Evolutionary conservation across 2,888 invertebrate species (phyloP).

Genomic region (Volucella zonaria): DNA sequence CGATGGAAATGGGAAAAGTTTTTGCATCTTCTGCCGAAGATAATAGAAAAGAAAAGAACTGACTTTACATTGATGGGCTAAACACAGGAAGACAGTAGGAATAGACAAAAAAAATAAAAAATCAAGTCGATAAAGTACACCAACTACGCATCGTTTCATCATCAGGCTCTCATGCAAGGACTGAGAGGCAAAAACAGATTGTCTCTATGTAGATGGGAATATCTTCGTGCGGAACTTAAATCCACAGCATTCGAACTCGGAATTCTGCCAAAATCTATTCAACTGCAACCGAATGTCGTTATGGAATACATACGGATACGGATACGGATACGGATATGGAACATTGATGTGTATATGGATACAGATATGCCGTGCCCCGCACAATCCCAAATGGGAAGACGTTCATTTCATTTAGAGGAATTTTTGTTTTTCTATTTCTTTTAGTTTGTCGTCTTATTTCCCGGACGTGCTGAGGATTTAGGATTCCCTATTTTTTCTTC

Average conservation of each 20-base stretch:
- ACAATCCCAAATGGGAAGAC: slow-evolving; percentile 57
- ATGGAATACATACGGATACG: slow-evolving; percentile 31
- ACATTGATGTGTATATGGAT: no score
- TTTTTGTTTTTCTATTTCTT: slow-evolving; percentile 20
- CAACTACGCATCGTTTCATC: slow-evolving; percentile 31
- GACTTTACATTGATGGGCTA: not conserved
- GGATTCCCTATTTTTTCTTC: slow-evolving; percentile 28
- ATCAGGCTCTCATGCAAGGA: not conserved
- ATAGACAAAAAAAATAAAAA: not conserved
- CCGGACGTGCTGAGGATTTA: slow-evolving; percentile 56
- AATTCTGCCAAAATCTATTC: slow-evolving; percentile 71
- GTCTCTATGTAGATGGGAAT: slow-evolving; percentile 35
- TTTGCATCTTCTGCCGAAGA: slow-evolving; percentile 30
- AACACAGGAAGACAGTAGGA: not conserved
- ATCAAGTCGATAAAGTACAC: slow-evolving; percentile 12
- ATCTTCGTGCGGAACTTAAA: slow-evolving; percentile 24
- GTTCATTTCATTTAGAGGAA: slow-evolving; percentile 21
- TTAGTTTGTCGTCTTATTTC: slow-evolving; percentile 25
- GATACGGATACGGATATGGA: not conserved
- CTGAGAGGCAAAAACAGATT: slow-evolving; percentile 17
- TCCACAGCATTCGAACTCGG: slow-evolving; percentile 45
- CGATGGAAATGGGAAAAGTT: slow-evolving; percentile 40
- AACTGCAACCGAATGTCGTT: slow-evolving; percentile 62
- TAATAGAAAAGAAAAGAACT: slow-evolving; percentile 16
- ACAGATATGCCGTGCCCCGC: not conserved